A percentile compares a stretch with the other conserved stretches of the same genome.
Evolutionary conservation across 2,113 vertebrate genomes (phyloP).

Genomic region (Pitta sordida): DNA sequence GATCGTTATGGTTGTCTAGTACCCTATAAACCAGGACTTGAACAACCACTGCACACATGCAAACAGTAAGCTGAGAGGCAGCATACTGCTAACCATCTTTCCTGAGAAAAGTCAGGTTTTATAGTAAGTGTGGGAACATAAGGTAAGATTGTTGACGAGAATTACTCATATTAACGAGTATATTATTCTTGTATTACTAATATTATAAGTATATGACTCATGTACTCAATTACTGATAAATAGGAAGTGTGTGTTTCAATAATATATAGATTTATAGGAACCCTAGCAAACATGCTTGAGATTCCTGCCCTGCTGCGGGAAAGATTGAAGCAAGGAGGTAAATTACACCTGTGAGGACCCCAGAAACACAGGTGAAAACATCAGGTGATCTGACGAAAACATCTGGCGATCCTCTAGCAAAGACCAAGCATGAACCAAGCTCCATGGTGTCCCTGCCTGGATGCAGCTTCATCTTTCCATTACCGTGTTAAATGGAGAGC

Average conservation of each 20-base stretch:
- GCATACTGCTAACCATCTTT: background rate
- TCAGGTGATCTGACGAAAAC: no score
- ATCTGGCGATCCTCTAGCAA: background rate
- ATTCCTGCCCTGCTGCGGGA: background rate
- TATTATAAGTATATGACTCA: no score
- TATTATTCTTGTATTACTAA: no score
- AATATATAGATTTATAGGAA: background rate
- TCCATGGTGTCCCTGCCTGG: background rate
- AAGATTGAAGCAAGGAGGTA: background rate
- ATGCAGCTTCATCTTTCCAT: background rate
- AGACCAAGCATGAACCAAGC: background rate
- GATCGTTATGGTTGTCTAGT: background rate
- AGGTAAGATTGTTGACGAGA: background rate
- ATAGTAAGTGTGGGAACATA: background rate
- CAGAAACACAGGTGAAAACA: background rate
- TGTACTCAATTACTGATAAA: background rate
- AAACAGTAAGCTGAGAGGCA: background rate
- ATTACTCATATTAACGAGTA: background rate
- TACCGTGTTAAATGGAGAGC: no score
- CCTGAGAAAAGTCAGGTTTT: background rate
- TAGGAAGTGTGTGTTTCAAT: background rate
- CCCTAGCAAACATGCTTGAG: accelerated
- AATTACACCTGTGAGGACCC: background rate
- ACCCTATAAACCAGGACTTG: background rate
- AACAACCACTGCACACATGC: background rate